phyloP scores from a whole-genome alignment of 2,797 vertebrate genomes.

The Platalea minor region DNA sequence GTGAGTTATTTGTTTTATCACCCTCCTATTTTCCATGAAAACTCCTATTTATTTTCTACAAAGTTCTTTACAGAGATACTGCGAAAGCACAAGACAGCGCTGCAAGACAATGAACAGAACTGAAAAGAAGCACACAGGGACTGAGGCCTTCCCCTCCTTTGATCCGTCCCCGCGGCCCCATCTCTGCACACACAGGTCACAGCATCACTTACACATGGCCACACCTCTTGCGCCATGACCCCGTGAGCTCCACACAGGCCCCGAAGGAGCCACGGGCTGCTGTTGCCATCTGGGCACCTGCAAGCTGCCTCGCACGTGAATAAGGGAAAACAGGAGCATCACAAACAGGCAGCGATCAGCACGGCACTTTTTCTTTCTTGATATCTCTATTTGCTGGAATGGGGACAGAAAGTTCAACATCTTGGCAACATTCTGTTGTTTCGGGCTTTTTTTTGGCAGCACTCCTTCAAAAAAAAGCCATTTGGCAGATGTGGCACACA shows the following conservation, averaged over 20 bases:
- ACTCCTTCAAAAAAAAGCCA: neutral
- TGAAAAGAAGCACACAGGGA: neutral
- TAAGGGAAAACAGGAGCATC: neutral
- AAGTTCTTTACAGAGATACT: neutral
- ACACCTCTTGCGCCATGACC: fast-evolving
- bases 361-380: fast-evolving
- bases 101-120: neutral
- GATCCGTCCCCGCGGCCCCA: neutral
- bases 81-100: neutral
- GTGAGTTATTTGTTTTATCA: neutral
- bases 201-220: fast-evolving
- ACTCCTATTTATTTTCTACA: neutral
- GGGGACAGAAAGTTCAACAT: neutral
- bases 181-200: neutral
- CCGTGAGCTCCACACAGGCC: fast-evolving
- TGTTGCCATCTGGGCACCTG: neutral
- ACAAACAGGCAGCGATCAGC: fast-evolving
- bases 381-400: neutral
- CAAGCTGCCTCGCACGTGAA: fast-evolving
- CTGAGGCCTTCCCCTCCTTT: neutral
- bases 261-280: fast-evolving
- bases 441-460: neutral
- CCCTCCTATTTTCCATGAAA: neutral
- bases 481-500: neutral
- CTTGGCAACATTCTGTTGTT: neutral